Evolutionary conservation across 2,113 vertebrate genomes (phyloP).

Genomic region (Sisor rabdophorus): DNA sequence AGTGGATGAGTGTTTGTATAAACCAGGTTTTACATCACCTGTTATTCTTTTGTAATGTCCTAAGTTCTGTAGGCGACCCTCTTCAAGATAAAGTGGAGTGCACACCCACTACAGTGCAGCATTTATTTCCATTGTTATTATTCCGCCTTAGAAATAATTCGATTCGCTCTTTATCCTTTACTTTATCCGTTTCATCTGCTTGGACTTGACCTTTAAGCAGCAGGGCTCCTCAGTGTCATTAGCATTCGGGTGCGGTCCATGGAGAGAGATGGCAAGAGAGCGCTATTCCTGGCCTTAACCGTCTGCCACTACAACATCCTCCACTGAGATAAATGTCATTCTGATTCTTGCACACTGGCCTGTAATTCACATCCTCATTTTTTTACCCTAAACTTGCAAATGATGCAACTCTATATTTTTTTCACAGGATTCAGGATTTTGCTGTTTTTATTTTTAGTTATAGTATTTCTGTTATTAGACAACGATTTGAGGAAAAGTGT

Average conservation of each 20-base stretch:
- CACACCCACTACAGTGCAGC: constrained; percentile 16
- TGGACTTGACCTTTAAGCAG: constrained; percentile 27
- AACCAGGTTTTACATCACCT: neutral
- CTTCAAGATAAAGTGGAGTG: neutral
- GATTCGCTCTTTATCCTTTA: neutral
- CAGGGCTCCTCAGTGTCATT: constrained; percentile 12
- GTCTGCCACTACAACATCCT: constrained; percentile 30
- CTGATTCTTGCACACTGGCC: constrained; percentile 12
- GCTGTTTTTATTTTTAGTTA: neutral
- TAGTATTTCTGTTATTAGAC: neutral
- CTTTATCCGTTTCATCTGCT: constrained; percentile 6
- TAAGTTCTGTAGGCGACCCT: neutral
- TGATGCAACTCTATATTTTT: neutral
- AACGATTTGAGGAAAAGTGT: too few species aligned
- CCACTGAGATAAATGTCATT: constrained; percentile 22
- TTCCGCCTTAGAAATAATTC: neutral
- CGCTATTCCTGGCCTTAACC: constrained; percentile 36
- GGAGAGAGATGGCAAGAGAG: neutral
- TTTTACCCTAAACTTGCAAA: neutral
- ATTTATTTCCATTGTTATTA: neutral
- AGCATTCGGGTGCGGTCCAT: constrained; percentile 39
- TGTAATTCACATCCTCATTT: neutral
- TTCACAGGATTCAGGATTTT: neutral
- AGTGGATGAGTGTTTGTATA: neutral
- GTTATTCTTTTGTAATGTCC: too few species aligned